Percentiles rank a stretch among this genome's conserved stretches.
phyloP scores from a whole-genome alignment of 2,797 vertebrate genomes.

The Telmatherina bonti region DNA sequence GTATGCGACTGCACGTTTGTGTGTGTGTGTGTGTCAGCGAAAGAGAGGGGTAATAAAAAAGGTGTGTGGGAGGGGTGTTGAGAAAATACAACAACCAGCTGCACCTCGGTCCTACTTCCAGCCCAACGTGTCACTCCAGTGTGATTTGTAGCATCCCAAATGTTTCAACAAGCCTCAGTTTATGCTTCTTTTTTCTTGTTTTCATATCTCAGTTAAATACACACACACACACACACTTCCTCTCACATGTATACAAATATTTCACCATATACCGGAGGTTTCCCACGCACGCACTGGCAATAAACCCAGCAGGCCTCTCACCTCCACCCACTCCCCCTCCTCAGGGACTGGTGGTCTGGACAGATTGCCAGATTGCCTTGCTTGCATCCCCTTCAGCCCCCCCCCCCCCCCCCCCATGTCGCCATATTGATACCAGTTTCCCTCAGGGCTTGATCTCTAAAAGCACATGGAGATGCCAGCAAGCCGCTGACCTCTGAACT shows the following conservation, averaged over 20 bases:
- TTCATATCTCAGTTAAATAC: constrained; percentile 32
- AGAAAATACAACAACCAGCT: constrained; percentile 74
- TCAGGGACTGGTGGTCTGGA: constrained; percentile 51
- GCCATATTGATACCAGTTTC: constrained; percentile 65
- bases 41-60: constrained; percentile 50
- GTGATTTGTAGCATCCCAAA: constrained; percentile 77
- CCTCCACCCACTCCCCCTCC: constrained; percentile 62
- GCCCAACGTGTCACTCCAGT: constrained; percentile 57
- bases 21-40: not conserved
- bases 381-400: constrained; percentile 33
- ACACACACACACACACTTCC: constrained; percentile 5
- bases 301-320: constrained; percentile 42
- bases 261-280: constrained; percentile 15
- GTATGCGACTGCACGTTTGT: not conserved
- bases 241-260: constrained; percentile 26
- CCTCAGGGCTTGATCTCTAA: constrained; percentile 58
- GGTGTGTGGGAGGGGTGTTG: constrained; percentile 70
- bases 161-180: constrained; percentile 43
- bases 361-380: constrained; percentile 61
- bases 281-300: constrained; percentile 37
- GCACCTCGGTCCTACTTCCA: constrained; percentile 49
- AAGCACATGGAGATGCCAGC: constrained; percentile 59
- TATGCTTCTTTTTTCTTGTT: constrained; percentile 20
- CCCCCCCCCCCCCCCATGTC: constrained; percentile 41
- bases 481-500: constrained; percentile 49